Evolutionary conservation across 2,888 invertebrate genomes (phyloP).

Genomic region (Amitus sp.): DNA sequence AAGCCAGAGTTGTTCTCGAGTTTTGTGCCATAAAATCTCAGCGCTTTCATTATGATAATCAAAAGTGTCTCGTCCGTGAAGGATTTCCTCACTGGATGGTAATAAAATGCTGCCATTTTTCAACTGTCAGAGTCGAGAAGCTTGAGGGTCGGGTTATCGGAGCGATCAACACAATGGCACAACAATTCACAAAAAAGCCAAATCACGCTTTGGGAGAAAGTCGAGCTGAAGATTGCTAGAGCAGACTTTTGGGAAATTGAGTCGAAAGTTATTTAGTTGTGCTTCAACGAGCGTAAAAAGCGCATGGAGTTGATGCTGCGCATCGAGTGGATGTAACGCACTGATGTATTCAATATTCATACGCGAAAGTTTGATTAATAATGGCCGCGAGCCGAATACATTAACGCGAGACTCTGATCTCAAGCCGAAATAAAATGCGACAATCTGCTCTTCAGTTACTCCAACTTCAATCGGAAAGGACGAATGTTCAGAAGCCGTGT

Average conservation of each 20-base stretch:
- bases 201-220: too few species aligned
- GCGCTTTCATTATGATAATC: neutral
- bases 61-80: neutral
- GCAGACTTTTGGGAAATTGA: slow-evolving; percentile 33
- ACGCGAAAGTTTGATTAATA: slow-evolving; percentile 41
- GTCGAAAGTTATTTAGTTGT: slow-evolving; percentile 42
- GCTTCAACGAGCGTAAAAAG: slow-evolving; percentile 42
- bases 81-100: neutral
- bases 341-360: slow-evolving; percentile 41
- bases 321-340: slow-evolving; percentile 36
- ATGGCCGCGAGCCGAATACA: slow-evolving; percentile 37
- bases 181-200: too few species aligned
- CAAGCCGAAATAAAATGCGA: slow-evolving; percentile 31
- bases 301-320: slow-evolving; percentile 36
- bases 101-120: neutral
- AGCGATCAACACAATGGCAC: too few species aligned
- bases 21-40: too few species aligned
- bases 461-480: slow-evolving; percentile 29
- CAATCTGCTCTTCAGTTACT: slow-evolving; percentile 36
- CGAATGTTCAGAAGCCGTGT: slow-evolving; percentile 29
- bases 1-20: too few species aligned
- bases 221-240: slow-evolving; percentile 25
- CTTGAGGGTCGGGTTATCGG: too few species aligned
- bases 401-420: slow-evolving; percentile 23
- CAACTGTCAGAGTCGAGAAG: slow-evolving; percentile 2